Percentiles rank a stretch among this genome's conserved stretches.
Evolutionary conservation across 2,797 vertebrate genomes (phyloP).

Genomic region (Crenichthys baileyi): DNA sequence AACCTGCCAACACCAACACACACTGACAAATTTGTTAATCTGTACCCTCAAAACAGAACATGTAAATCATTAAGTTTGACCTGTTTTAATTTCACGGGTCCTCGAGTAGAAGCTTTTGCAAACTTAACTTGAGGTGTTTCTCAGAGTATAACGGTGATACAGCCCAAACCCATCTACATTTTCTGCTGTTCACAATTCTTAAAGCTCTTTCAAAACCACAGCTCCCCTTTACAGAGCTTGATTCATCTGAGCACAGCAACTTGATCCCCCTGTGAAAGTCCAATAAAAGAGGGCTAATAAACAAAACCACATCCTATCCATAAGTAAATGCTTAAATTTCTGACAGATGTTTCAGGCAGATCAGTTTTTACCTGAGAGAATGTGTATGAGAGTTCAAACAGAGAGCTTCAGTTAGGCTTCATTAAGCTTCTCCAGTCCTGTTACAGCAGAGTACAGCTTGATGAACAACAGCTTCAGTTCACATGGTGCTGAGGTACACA

Average conservation of each 20-base stretch:
- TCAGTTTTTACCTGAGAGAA: slow-evolving; percentile 4
- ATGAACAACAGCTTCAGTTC: slow-evolving; percentile 45
- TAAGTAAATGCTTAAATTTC: slow-evolving; percentile 10
- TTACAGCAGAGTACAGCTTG: background rate
- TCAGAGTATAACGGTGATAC: slow-evolving; percentile 25
- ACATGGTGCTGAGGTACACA: slow-evolving; percentile 41
- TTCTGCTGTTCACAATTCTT: slow-evolving; percentile 30
- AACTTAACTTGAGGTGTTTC: slow-evolving; percentile 41
- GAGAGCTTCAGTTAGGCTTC: slow-evolving; percentile 7
- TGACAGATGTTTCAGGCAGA: slow-evolving; percentile 21
- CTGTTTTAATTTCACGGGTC: slow-evolving; percentile 19
- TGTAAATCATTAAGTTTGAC: slow-evolving; percentile 24
- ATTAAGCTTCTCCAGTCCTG: background rate
- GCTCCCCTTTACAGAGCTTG: slow-evolving; percentile 39
- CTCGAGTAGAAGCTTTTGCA: slow-evolving; percentile 19
- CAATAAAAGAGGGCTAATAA: slow-evolving; percentile 68
- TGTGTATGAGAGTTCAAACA: slow-evolving; percentile 11
- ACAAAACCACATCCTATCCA: slow-evolving; percentile 57
- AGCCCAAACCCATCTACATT: slow-evolving; percentile 27
- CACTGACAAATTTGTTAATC: slow-evolving; percentile 26
- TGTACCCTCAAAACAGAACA: slow-evolving; percentile 12
- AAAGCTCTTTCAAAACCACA: slow-evolving; percentile 61
- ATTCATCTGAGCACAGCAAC: slow-evolving; percentile 60
- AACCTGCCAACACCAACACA: slow-evolving; percentile 29
- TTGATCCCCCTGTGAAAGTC: slow-evolving; percentile 74